Evolutionary conservation across 2,113 vertebrate genomes (phyloP).

Genomic region (Patagioenas fasciata): DNA sequence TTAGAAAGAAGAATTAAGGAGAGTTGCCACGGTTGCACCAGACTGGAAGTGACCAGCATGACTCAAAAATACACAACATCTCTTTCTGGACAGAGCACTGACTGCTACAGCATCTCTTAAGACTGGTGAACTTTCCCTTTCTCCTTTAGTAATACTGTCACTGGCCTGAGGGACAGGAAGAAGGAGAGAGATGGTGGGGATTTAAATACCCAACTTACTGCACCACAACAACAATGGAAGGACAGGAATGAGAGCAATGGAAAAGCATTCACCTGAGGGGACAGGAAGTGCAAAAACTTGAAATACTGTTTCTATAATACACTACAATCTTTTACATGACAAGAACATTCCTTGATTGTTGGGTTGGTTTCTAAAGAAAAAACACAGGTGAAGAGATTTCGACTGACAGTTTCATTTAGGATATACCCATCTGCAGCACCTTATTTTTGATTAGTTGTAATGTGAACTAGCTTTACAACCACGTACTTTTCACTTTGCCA

Average conservation of each 20-base stretch:
- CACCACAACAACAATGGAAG: background rate
- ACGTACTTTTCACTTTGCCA: background rate
- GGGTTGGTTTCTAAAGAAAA: background rate
- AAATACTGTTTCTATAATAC: background rate
- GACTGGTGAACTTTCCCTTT: background rate
- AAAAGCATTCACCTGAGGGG: background rate
- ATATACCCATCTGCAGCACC: background rate
- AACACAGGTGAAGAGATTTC: background rate
- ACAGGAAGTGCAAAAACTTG: background rate
- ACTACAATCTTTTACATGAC: background rate
- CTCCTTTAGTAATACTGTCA: background rate
- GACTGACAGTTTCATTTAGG: background rate
- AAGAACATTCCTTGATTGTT: background rate
- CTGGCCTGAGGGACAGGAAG: background rate
- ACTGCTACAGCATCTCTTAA: background rate
- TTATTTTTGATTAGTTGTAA: constrained; percentile 24
- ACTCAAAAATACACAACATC: background rate
- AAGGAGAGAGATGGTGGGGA: background rate
- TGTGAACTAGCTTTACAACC: background rate
- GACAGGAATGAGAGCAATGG: background rate
- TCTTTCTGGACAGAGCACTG: background rate
- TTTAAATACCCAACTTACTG: background rate
- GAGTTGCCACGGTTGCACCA: background rate
- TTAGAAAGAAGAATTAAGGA: background rate
- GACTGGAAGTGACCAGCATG: background rate